These are phyloP conservation scores for Platerodrilus igneus DNA, from an alignment of 2,888 invertebrate species.

Conservation along the genomic window DNA sequence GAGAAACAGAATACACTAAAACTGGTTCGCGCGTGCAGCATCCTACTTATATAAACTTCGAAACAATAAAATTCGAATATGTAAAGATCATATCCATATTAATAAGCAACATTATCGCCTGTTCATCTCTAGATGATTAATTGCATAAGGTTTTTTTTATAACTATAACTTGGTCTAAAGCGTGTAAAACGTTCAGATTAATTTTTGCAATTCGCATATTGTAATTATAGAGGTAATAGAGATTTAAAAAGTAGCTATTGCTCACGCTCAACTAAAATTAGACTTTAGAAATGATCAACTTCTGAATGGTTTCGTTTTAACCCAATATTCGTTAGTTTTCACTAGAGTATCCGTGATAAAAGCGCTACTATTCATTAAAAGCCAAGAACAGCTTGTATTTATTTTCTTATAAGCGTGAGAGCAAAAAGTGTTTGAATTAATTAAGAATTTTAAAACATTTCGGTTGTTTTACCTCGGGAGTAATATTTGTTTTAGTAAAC, in stretches of 20 bases:
- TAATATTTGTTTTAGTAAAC: slow-evolving; percentile 28
- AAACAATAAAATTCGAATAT: slow-evolving; percentile 20
- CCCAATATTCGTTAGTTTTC: neutral
- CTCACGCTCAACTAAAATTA: slow-evolving; percentile 20
- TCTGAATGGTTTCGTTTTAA: slow-evolving; percentile 4
- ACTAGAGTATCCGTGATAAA: neutral
- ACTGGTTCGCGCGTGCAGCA: too few relatives aligned
- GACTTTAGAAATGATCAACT: slow-evolving; percentile 13
- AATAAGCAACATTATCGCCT: slow-evolving; percentile 14
- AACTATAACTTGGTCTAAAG: slow-evolving; percentile 17
- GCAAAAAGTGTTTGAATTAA: slow-evolving; percentile 20
- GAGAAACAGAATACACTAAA: too few relatives aligned
- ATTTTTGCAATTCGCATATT: slow-evolving; percentile 17
- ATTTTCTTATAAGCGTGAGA: slow-evolving; percentile 10
- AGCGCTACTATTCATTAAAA: slow-evolving; percentile 1
- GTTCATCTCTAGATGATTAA: slow-evolving; percentile 3
- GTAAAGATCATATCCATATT: slow-evolving; percentile 12
- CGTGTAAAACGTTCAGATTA: slow-evolving; percentile 15
- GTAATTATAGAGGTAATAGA: slow-evolving; percentile 16
- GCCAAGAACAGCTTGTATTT: slow-evolving; percentile 17
- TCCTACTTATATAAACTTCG: slow-evolving; percentile 20
- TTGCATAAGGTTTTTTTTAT: slow-evolving; percentile 7
- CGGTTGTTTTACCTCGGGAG: slow-evolving; percentile 23
- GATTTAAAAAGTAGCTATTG: slow-evolving; percentile 21
- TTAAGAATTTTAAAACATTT: slow-evolving; percentile 20